phyloP scores from a whole-genome alignment of 2,888 invertebrate genomes.

The Bombyx huttoni region DNA sequence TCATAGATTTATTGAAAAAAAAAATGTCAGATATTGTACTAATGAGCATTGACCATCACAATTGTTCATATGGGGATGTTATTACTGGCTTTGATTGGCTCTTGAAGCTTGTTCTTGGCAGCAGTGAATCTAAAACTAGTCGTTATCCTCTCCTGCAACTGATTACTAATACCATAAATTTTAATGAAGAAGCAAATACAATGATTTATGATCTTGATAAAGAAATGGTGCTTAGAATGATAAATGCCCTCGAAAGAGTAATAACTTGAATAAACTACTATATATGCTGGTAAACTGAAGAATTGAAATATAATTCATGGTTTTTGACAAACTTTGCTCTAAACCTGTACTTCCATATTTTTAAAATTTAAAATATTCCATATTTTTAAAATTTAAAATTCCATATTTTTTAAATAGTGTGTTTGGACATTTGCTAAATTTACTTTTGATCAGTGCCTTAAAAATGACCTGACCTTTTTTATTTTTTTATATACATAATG shows the following conservation, averaged over 20 bases:
- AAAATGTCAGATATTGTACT: conserved; percentile 26
- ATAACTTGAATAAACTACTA: conserved; percentile 7
- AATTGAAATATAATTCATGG: too few species aligned
- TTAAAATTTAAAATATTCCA: too few species aligned
- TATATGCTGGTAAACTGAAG: neutral
- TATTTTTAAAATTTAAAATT: too few species aligned
- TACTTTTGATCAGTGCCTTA: too few species aligned
- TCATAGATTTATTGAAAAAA: conserved; percentile 19
- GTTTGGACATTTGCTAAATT: too few species aligned
- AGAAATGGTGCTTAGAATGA: conserved; percentile 33
- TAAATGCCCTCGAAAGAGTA: conserved; percentile 27
- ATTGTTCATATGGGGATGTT: conserved; percentile 31
- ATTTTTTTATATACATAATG: too few species aligned
- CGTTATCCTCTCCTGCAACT: conserved; percentile 40
- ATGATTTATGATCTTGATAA: conserved; percentile 38
- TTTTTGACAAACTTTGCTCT: too few species aligned
- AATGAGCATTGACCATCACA: conserved; percentile 25
- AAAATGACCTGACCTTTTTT: too few species aligned
- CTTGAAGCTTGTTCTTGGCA: conserved; percentile 40
- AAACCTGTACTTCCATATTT: too few species aligned
- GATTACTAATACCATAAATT: conserved; percentile 23
- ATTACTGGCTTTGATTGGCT: conserved; percentile 37
- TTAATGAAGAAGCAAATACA: conserved; percentile 17
- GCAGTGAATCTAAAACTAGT: conserved; percentile 39
- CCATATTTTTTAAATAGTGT: too few species aligned